A percentile compares a stretch with the other conserved stretches of the same genome.
Conservation (phyloP, 2,797 vertebrate species). For the Sebastes jordani region DNA sequence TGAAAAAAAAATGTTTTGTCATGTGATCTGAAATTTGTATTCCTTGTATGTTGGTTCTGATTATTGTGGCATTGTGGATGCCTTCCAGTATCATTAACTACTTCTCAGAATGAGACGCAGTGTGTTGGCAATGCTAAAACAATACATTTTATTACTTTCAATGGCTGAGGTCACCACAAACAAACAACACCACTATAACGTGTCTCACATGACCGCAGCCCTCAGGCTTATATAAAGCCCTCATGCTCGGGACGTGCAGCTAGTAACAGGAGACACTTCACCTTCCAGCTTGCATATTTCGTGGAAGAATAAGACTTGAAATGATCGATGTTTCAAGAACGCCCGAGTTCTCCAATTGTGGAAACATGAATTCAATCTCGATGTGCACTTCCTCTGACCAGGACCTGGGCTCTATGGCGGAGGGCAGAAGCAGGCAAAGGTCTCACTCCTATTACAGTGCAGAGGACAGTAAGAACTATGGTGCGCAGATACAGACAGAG, state of each 20-base stretch:
- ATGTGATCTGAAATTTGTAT: background rate
- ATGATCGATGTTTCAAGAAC: constrained; percentile 67
- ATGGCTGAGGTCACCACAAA: constrained; percentile 53
- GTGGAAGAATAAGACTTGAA: constrained; percentile 5
- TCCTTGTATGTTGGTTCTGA: background rate
- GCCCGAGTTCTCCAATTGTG: constrained; percentile 57
- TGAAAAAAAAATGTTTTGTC: background rate
- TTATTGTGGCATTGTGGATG: background rate
- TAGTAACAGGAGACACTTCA: constrained; percentile 7
- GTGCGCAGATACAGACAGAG: constrained; percentile 36
- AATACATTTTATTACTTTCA: constrained; percentile 26
- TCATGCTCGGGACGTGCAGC: background rate
- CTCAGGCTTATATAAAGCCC: constrained; percentile 61
- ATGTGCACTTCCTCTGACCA: constrained; percentile 31
- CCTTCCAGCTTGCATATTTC: background rate
- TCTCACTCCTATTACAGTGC: constrained; percentile 69
- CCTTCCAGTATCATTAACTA: background rate
- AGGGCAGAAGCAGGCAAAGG: constrained; percentile 56
- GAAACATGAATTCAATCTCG: constrained; percentile 48
- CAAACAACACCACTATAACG: constrained; percentile 35
- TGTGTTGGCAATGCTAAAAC: constrained; percentile 11
- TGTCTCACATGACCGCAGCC: constrained; percentile 37
- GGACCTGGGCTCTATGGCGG: constrained; percentile 33
- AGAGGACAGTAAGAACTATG: constrained; percentile 56
- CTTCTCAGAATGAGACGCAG: constrained; percentile 46